Conservation (phyloP, 2,113 vertebrate genomes). For the Oreocharis arfaki region DNA sequence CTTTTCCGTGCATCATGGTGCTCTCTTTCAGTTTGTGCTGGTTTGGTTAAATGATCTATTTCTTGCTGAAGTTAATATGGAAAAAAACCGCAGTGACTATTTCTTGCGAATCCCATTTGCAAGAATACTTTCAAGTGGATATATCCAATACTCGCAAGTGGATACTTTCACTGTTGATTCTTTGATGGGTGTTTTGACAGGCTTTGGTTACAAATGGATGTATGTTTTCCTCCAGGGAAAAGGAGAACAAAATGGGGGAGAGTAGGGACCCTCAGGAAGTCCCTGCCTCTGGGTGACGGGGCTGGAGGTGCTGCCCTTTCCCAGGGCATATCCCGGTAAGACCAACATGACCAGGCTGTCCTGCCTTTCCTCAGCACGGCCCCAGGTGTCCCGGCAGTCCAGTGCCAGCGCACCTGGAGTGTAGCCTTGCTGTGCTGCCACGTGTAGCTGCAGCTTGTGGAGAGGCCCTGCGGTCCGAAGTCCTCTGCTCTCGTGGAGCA, state of each 20-base stretch:
- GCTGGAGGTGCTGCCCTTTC: not conserved
- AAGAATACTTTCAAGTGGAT: no score
- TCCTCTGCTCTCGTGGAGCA: not conserved
- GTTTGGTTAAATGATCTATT: not conserved
- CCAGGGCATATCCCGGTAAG: no score
- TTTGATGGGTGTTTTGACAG: not conserved
- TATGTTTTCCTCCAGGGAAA: not conserved
- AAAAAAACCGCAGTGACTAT: not conserved
- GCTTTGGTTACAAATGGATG: not conserved
- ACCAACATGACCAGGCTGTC: not conserved
- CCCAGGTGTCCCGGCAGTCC: not conserved
- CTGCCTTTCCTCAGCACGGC: not conserved
- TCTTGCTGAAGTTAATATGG: not conserved
- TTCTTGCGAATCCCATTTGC: not conserved
- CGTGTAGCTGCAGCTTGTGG: no score
- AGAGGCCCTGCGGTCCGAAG: rapidly evolving
- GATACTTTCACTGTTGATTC: not conserved
- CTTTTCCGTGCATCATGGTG: not conserved
- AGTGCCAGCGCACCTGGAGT: rapidly evolving
- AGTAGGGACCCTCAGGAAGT: rapidly evolving
- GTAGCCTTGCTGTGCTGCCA: rapidly evolving
- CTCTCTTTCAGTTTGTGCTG: not conserved
- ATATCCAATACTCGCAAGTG: no score
- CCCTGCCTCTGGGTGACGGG: not conserved
- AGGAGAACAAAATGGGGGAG: rapidly evolving